These are phyloP conservation scores for Myotis davidii DNA, from an alignment of 2,113 vertebrate species.

Conservation along the genomic window DNA sequence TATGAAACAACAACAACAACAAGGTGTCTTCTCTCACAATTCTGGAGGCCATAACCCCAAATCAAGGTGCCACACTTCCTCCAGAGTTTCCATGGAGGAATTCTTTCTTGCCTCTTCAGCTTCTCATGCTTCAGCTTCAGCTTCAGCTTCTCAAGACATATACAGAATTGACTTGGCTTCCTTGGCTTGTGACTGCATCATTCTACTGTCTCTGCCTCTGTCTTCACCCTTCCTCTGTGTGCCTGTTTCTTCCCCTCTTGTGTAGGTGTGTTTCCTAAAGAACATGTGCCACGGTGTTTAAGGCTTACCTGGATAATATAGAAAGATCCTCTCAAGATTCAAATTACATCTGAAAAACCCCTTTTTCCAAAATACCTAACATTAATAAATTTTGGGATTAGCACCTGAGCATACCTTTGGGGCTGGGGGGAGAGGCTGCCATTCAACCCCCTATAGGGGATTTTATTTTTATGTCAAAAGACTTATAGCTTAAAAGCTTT, in stretches of 20 bases:
- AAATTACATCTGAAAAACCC: not conserved
- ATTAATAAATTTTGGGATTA: not conserved
- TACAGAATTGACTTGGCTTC: not conserved
- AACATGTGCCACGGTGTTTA: not conserved
- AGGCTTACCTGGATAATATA: not conserved
- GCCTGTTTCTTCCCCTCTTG: not conserved
- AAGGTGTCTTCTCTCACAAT: not conserved
- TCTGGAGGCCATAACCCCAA: not conserved
- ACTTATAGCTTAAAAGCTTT: not conserved
- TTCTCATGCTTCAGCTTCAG: not conserved
- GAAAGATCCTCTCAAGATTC: not conserved
- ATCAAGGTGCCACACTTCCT: not conserved
- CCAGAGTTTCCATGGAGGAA: too few species aligned
- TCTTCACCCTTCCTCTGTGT: not conserved
- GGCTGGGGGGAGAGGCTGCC: too few species aligned
- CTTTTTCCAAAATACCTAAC: not conserved
- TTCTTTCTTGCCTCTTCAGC: not conserved
- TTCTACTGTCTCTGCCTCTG: not conserved
- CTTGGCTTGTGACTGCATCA: not conserved
- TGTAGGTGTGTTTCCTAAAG: not conserved
- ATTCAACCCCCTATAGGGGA: not conserved
- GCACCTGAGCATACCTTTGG: not conserved
- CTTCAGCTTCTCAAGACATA: too few species aligned
- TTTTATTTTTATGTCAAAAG: not conserved
- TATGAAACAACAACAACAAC: not conserved